Conservation (phyloP, 2,113 vertebrate species). For the Amazona guildingii region DNA sequence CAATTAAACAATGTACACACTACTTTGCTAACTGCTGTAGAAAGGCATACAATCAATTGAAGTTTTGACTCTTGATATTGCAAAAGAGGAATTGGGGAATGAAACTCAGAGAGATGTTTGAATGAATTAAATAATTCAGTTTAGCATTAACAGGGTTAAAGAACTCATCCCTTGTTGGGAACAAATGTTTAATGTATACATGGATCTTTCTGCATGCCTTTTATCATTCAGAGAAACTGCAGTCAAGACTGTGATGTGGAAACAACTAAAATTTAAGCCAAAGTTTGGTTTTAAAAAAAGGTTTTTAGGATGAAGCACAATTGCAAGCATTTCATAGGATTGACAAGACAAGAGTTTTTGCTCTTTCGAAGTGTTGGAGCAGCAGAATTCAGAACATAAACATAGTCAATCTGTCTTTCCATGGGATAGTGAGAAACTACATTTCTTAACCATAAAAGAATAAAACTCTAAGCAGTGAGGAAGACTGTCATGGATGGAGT, state of each 20-base stretch:
- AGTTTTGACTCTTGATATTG: constrained; percentile 17
- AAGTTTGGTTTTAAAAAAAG: neutral
- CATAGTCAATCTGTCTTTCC: constrained; percentile 53
- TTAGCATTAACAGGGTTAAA: constrained; percentile 1
- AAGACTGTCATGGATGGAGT: neutral
- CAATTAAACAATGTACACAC: neutral
- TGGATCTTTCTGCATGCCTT: neutral
- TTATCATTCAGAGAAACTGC: neutral
- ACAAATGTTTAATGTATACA: neutral
- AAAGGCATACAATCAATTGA: neutral
- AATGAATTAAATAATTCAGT: constrained; percentile 52
- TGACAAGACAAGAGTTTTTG: neutral
- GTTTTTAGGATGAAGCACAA: neutral
- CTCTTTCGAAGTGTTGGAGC: constrained; percentile 30
- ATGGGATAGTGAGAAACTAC: neutral
- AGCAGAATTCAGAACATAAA: constrained; percentile 56
- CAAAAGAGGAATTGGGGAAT: neutral
- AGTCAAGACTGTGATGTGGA: constrained; percentile 1
- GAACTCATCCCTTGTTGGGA: neutral
- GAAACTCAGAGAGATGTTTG: constrained; percentile 27
- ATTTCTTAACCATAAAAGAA: constrained; percentile 63
- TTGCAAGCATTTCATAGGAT: constrained; percentile 43
- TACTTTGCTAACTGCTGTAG: neutral
- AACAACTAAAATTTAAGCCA: constrained; percentile 56
- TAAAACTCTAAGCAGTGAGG: constrained; percentile 55